phyloP scores from a whole-genome alignment of 2,113 vertebrate genomes.

The Stigmatopora nigra region DNA sequence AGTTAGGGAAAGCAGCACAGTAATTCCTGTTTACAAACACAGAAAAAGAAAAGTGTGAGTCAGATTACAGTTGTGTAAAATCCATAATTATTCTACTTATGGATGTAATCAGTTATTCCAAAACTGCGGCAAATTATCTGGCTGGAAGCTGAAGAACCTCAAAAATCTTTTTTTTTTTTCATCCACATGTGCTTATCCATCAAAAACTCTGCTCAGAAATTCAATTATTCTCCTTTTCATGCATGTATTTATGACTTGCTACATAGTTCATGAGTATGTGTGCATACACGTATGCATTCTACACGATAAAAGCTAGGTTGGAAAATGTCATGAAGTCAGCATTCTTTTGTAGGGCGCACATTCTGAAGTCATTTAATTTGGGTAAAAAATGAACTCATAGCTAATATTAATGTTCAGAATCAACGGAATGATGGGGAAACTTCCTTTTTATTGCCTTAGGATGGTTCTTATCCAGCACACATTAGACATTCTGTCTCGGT shows the following conservation, averaged over 20 bases:
- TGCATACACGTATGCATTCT: conserved; percentile 7
- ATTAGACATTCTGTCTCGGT: not conserved
- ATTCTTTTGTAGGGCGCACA: not conserved
- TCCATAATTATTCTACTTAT: conserved; percentile 26
- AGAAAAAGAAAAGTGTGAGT: conserved; percentile 27
- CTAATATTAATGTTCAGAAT: not conserved
- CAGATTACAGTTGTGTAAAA: conserved; percentile 32
- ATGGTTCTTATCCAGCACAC: not conserved
- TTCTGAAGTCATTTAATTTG: not conserved
- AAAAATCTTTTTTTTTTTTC: conserved; percentile 20
- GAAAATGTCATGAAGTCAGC: not conserved
- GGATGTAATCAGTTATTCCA: conserved; percentile 34
- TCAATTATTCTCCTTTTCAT: conserved; percentile 13
- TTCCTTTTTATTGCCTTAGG: not conserved
- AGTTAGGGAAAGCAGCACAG: conserved; percentile 80
- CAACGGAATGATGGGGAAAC: not conserved
- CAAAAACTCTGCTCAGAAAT: conserved; percentile 20
- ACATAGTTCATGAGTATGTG: conserved; percentile 11
- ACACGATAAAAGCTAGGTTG: not conserved
- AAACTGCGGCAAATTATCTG: conserved; percentile 39
- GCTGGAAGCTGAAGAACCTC: conserved; percentile 15
- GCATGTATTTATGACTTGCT: conserved; percentile 13
- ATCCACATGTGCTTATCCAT: conserved; percentile 13
- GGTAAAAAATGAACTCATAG: not conserved
- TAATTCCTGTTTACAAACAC: conserved; percentile 71